These are phyloP conservation scores for Aulostomus chinensis DNA, from an alignment of 2,797 vertebrate genomes.

Conservation along the genomic window DNA sequence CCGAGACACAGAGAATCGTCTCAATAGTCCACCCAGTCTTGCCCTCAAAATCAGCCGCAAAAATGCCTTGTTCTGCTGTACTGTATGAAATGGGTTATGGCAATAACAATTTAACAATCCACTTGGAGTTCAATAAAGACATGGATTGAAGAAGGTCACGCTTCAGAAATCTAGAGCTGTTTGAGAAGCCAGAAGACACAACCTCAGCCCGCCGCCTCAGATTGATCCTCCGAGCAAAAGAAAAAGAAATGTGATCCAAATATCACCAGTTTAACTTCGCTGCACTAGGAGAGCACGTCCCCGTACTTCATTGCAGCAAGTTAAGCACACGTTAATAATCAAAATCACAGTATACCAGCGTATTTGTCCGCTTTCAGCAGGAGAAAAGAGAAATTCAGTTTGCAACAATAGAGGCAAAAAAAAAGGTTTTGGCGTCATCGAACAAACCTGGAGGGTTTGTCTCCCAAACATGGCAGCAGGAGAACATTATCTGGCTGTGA, in stretches of 20 bases:
- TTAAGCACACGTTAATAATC: constrained; percentile 2
- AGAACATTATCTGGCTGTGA: constrained; percentile 12
- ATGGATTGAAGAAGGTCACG: constrained; percentile 39
- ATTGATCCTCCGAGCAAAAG: constrained; percentile 27
- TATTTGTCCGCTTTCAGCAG: constrained; percentile 18
- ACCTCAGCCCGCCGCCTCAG: constrained; percentile 18
- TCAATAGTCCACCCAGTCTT: too few species aligned
- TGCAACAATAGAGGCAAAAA: constrained; percentile 14
- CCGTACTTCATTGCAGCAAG: constrained; percentile 19
- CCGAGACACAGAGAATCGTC: constrained; percentile 1
- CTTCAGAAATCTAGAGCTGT: constrained; percentile 43
- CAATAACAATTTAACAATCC: constrained; percentile 61
- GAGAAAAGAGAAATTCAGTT: constrained; percentile 13
- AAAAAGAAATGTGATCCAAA: constrained; percentile 32
- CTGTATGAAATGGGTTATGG: constrained; percentile 50
- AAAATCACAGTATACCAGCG: constrained; percentile 3
- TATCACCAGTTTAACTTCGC: constrained; percentile 19
- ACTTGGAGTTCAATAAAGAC: constrained; percentile 57
- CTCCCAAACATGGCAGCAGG: constrained; percentile 50
- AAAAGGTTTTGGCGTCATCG: constrained; percentile 38
- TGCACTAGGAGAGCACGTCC: too few species aligned
- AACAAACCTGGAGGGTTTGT: constrained; percentile 28
- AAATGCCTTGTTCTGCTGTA: constrained; percentile 32
- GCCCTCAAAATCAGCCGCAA: too few species aligned
- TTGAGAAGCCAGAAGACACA: constrained; percentile 26